Evolutionary conservation across 1,140 invertebrate species (phyloP), one percentile per base, ranked within the genome.

Genomic region (Papilio helenus): DNA sequence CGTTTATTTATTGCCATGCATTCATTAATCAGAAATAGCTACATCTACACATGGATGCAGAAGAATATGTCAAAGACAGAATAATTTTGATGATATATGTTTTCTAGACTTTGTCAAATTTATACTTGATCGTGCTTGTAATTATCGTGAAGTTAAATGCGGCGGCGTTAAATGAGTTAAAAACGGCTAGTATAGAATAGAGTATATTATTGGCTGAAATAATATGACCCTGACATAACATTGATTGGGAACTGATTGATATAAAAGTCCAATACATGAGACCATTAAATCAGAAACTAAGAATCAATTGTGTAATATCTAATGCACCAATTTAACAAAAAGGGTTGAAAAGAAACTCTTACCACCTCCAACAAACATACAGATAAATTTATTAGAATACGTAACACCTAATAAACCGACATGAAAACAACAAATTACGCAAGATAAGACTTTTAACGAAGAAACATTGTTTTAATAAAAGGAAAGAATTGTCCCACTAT

Each of bases 21-120:
- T 71, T 71, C 71, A 72, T 79, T 39, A 79, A 79, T 76, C 29
- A 76, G 44, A 76, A 71, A 76, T 79, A 79, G 81, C 81, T 81
- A 79, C 58, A 73, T 81, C 76, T 81, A 81, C 76, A 78, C 68
- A 79, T 73, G 61, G 68, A 79, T 80, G 72, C 49, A 73, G 76
- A 73, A 81, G 72, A 76, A 23, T 46, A 74, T 26, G 12, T 74
- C 44, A 44, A 51, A 44, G 72, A 49, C 9, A 74, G 72, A 46
- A 26, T 49, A 74, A 23, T 26, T 74, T 49, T 74, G 14, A 74
- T 74, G 72, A 26, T 12, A 44, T 29, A 29, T 71, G 58, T 61
- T 61, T 3, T 16, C 26, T 68, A 29, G 26, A 29, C 12, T 68
- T 68, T 61, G 3, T 20, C 8, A 10, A 20, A 20, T 58, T 58